A percentile compares a stretch with the other conserved stretches of the same genome.
phyloP scores from a whole-genome alignment of 2,888 invertebrate genomes.

The Acrobasis repandana region DNA sequence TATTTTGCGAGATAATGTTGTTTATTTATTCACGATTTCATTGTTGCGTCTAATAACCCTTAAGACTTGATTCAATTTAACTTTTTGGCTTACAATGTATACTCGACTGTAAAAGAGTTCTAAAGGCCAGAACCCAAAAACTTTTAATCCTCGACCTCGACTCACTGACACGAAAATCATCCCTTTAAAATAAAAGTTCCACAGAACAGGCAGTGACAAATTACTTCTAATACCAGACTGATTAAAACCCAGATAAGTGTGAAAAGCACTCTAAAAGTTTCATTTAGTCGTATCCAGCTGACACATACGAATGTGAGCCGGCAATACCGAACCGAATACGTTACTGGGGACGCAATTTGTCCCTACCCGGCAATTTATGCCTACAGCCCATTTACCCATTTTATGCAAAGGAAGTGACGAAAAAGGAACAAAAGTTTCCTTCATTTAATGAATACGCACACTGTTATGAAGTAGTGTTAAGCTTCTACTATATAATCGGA shows the following conservation, averaged over 20 bases:
- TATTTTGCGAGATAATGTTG: too few species aligned
- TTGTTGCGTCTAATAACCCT: too few species aligned
- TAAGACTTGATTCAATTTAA: too few species aligned
- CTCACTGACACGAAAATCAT: too few species aligned
- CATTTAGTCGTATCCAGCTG: constrained; percentile 61
- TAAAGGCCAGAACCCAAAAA: too few species aligned
- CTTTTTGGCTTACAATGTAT: too few species aligned
- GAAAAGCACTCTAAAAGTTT: constrained; percentile 58
- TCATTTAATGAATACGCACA: constrained; percentile 49
- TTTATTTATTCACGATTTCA: too few species aligned
- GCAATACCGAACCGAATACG: constrained; percentile 64
- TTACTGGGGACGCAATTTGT: constrained; percentile 73
- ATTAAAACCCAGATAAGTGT: constrained; percentile 66
- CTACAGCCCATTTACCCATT: constrained; percentile 65
- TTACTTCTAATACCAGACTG: constrained; percentile 54
- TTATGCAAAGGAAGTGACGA: constrained; percentile 63
- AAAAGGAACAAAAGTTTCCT: constrained; percentile 53
- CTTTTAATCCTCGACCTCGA: too few species aligned
- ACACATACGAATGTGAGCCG: constrained; percentile 55
- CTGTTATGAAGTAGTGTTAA: constrained; percentile 32
- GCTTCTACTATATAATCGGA: too few species aligned
- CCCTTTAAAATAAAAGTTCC: too few species aligned
- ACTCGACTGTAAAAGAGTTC: too few species aligned
- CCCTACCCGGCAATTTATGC: constrained; percentile 72
- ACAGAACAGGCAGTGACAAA: constrained; percentile 41